Percentiles rank a stretch among this genome's conserved stretches.
phyloP scores from a whole-genome alignment of 2,113 vertebrate species.

The Gila orcuttii region DNA sequence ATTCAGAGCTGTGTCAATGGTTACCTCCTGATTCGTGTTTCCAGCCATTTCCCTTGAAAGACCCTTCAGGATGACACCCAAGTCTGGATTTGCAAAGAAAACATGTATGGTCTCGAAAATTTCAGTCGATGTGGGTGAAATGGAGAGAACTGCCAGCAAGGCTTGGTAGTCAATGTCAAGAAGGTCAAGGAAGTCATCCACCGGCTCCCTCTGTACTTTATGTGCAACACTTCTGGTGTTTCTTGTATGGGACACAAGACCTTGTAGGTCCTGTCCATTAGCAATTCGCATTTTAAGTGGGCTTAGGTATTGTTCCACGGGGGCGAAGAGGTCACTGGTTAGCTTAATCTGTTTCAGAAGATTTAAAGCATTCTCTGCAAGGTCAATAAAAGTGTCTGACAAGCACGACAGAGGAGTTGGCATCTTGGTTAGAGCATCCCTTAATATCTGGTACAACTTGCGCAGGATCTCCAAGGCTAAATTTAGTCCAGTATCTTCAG shows the following conservation, averaged over 20 bases:
- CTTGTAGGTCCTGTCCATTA: not conserved
- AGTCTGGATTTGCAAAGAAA: slow-evolving; percentile 70
- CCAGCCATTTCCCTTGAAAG: slow-evolving; percentile 50
- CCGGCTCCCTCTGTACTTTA: slow-evolving; percentile 55
- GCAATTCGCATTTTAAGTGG: slow-evolving; percentile 31
- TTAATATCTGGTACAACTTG: slow-evolving; percentile 59
- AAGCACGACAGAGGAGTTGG: slow-evolving; percentile 19
- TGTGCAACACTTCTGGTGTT: slow-evolving; percentile 11
- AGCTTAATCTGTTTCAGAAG: slow-evolving; percentile 61
- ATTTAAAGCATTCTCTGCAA: slow-evolving; percentile 59
- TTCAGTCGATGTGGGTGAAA: slow-evolving; percentile 61
- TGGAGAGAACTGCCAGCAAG: slow-evolving; percentile 62
- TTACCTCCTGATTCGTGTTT: slow-evolving; percentile 60
- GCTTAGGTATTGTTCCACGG: slow-evolving; percentile 19
- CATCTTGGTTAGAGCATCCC: slow-evolving; percentile 55
- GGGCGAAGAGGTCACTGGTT: slow-evolving; percentile 45
- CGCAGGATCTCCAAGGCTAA: slow-evolving; percentile 64
- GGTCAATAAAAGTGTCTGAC: slow-evolving; percentile 55
- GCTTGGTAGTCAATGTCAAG: slow-evolving; percentile 68
- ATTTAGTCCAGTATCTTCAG: slow-evolving; percentile 62
- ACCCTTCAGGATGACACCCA: slow-evolving; percentile 69
- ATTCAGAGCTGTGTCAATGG: slow-evolving; percentile 63
- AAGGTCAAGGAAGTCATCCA: slow-evolving; percentile 73
- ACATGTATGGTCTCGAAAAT: slow-evolving; percentile 68
- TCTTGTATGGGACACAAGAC: slow-evolving; percentile 21